Conservation (phyloP, 2,888 invertebrate species). For the Heliconius ismenius region DNA sequence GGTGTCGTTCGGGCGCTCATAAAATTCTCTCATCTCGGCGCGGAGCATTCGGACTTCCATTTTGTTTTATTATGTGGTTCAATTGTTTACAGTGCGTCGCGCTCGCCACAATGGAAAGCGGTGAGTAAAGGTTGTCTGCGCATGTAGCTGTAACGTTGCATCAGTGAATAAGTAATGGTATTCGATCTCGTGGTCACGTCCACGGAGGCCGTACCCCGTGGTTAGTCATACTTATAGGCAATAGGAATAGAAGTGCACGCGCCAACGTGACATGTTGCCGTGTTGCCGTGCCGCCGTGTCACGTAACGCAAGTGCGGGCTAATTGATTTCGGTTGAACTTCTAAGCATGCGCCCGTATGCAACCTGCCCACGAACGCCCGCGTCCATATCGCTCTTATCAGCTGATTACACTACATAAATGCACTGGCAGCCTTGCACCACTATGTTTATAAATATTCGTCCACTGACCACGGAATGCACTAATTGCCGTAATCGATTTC, state of each 20-base stretch:
- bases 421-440: conserved; percentile 56
- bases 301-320: conserved; percentile 45
- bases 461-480: conserved; percentile 42
- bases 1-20: conserved; percentile 63
- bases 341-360: conserved; percentile 72
- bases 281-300: conserved; percentile 38
- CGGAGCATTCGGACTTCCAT: conserved; percentile 77
- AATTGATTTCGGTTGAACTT: conserved; percentile 69
- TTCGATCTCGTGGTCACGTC: conserved; percentile 70
- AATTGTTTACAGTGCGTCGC: conserved; percentile 74
- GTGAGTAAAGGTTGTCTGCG: conserved; percentile 71
- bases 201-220: conserved; percentile 29
- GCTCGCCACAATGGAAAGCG: conserved; percentile 76
- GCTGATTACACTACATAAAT: conserved; percentile 71
- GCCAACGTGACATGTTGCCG: conserved; percentile 40
- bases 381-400: conserved; percentile 69
- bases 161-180: conserved; percentile 73
- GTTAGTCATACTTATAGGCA: conserved; percentile 42
- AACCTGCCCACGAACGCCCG: conserved; percentile 52
- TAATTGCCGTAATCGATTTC: conserved; percentile 13
- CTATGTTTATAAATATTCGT: conserved; percentile 58
- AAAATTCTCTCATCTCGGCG: conserved; percentile 74
- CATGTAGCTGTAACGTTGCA: conserved; percentile 78
- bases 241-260: conserved; percentile 38
- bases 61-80: conserved; percentile 80